Conservation (phyloP, 2,888 invertebrate genomes). For the Mystacides longicornis region DNA sequence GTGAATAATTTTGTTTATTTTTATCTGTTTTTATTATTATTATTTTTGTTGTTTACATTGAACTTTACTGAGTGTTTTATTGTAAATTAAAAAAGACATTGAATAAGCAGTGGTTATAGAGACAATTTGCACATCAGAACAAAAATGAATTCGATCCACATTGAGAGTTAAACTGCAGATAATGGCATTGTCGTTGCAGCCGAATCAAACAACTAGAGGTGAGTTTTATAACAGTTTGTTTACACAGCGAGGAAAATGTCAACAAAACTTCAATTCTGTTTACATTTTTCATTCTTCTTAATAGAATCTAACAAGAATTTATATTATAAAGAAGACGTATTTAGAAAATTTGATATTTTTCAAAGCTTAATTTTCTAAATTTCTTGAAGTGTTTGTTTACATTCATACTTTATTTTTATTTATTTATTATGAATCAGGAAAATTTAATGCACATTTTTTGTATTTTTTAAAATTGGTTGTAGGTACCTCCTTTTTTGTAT, state of each 20-base stretch:
- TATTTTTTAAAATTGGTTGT: too few relatives aligned
- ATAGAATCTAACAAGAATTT: too few relatives aligned
- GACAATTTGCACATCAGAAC: too few relatives aligned
- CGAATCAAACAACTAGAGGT: slow-evolving; percentile 51
- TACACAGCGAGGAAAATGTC: neutral
- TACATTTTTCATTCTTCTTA: neutral
- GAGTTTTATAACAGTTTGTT: slow-evolving; percentile 30
- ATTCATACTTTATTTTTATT: too few relatives aligned
- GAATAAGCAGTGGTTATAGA: neutral
- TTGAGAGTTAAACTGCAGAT: neutral
- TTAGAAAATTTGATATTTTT: too few relatives aligned
- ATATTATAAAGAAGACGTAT: too few relatives aligned
- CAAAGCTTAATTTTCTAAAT: too few relatives aligned
- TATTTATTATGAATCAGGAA: too few relatives aligned
- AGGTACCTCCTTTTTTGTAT: too few relatives aligned
- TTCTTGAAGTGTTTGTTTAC: too few relatives aligned
- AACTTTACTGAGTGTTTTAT: neutral
- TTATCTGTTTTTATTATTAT: neutral
- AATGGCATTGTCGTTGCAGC: slow-evolving; percentile 52
- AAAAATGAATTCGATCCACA: too few relatives aligned
- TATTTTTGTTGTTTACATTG: neutral
- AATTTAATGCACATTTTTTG: too few relatives aligned
- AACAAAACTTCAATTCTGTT: neutral
- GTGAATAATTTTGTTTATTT: slow-evolving; percentile 9
- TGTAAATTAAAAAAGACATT: neutral